Evolutionary conservation across 2,113 vertebrate genomes (phyloP).

Genomic region (Pelobates fuscus): DNA sequence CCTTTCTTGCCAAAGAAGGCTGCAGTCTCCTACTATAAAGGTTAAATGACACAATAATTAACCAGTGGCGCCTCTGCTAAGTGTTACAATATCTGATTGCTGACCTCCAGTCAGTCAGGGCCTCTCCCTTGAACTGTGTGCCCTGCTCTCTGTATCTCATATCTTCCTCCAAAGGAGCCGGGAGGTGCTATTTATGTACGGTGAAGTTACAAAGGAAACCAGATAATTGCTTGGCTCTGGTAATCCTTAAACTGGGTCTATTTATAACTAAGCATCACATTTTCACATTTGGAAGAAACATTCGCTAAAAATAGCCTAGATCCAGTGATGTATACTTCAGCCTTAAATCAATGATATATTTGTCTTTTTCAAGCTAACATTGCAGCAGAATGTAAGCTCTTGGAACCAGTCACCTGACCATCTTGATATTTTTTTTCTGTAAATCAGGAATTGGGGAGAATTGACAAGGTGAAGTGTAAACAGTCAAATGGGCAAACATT

Average conservation of each 20-base stretch:
- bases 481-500: too few species aligned
- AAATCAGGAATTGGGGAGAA: too few species aligned
- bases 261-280: conserved; percentile 30
- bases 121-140: background rate
- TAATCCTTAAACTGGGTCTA: conserved; percentile 28
- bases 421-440: too few species aligned
- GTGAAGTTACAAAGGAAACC: conserved; percentile 34
- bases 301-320: conserved; percentile 22
- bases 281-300: background rate
- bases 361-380: background rate
- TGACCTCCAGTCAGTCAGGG: background rate
- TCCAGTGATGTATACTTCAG: background rate
- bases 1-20: too few species aligned
- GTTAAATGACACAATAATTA: conserved; percentile 7
- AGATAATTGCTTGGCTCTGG: conserved; percentile 33
- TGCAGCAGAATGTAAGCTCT: too few species aligned
- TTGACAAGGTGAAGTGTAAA: too few species aligned
- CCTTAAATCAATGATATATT: background rate
- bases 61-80: conserved; percentile 9
- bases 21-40: background rate
- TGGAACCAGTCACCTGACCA: too few species aligned
- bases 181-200: conserved; percentile 22
- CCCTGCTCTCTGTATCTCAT: background rate
- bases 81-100: background rate
- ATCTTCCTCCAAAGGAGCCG: conserved; percentile 24